phyloP scores from a whole-genome alignment of 2,113 vertebrate genomes.

The Nothocercus julius region DNA sequence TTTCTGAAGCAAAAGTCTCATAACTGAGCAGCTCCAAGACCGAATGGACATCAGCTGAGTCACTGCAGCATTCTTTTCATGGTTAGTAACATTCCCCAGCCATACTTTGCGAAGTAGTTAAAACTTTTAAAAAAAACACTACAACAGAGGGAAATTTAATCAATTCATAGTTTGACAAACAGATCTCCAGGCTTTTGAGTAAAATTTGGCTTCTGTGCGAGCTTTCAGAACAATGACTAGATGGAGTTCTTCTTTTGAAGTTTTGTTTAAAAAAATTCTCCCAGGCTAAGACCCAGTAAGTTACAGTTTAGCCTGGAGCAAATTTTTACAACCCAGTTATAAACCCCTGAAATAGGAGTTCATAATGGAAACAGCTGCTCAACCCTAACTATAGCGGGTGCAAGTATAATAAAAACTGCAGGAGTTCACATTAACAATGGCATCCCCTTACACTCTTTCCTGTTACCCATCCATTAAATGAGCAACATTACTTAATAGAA shows the following conservation, averaged over 20 bases:
- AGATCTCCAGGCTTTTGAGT: conserved; percentile 30
- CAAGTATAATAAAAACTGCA: conserved; percentile 77
- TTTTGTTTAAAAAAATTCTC: conserved; percentile 73
- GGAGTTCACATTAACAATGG: conserved; percentile 78
- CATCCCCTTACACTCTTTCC: conserved; percentile 74
- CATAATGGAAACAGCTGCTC: conserved; percentile 84
- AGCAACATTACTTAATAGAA: conserved; percentile 69
- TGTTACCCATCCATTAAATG: conserved; percentile 78
- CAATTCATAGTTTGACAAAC: conserved; percentile 6
- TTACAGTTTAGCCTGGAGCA: conserved; percentile 75
- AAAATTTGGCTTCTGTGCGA: conserved; percentile 57
- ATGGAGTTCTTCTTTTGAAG: conserved; percentile 68
- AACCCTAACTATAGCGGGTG: conserved; percentile 73
- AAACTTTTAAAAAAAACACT: neutral
- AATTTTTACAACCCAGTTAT: conserved; percentile 82
- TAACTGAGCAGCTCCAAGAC: neutral
- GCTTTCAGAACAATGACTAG: conserved; percentile 47
- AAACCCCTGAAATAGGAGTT: conserved; percentile 82
- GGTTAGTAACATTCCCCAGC: neutral
- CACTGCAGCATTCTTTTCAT: neutral
- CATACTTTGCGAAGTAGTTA: neutral
- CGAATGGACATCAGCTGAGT: conserved; percentile 2
- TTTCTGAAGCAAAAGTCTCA: neutral
- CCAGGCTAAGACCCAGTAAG: conserved; percentile 75
- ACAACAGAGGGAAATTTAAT: conserved; percentile 45